Evolutionary conservation across 2,888 invertebrate genomes (phyloP).

Genomic region (Boloria euphrosyne): DNA sequence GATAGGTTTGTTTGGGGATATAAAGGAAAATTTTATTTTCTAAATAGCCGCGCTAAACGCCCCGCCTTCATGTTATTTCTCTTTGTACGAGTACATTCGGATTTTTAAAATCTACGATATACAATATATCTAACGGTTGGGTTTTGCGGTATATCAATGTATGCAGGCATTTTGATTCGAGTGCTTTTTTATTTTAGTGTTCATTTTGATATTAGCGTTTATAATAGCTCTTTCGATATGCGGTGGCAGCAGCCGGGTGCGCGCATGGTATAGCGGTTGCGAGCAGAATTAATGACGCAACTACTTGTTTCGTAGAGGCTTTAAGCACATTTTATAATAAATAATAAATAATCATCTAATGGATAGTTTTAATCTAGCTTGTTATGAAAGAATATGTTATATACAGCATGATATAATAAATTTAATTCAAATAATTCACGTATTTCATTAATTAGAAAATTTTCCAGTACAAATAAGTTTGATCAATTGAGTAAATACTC

Average conservation of each 20-base stretch:
- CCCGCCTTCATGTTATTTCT: conserved; percentile 40
- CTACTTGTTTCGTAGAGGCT: conserved; percentile 19
- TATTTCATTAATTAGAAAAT: conserved; percentile 14
- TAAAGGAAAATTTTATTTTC: conserved; percentile 46
- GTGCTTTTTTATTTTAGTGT: conserved; percentile 38
- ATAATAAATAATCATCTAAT: conserved; percentile 16
- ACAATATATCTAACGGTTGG: conserved; percentile 43
- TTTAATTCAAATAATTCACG: conserved; percentile 8
- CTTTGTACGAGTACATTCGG: conserved; percentile 42
- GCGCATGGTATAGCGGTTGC: conserved; percentile 31
- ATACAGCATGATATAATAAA: neutral
- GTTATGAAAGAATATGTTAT: conserved; percentile 7
- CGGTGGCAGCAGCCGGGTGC: conserved; percentile 16
- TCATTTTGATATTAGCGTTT: conserved; percentile 38
- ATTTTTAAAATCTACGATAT: conserved; percentile 41
- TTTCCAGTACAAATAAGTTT: conserved; percentile 2
- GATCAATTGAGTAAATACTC: conserved; percentile 13
- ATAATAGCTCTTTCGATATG: conserved; percentile 36
- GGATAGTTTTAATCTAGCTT: conserved; percentile 15
- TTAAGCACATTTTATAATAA: conserved; percentile 24
- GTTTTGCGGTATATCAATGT: conserved; percentile 39
- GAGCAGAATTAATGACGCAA: conserved; percentile 29
- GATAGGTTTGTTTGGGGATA: conserved; percentile 38
- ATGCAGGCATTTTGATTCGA: conserved; percentile 37
- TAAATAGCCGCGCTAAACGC: conserved; percentile 46